Evolutionary conservation across 1,140 invertebrate species (phyloP).

Genomic region (Armadillidium nasatum): DNA sequence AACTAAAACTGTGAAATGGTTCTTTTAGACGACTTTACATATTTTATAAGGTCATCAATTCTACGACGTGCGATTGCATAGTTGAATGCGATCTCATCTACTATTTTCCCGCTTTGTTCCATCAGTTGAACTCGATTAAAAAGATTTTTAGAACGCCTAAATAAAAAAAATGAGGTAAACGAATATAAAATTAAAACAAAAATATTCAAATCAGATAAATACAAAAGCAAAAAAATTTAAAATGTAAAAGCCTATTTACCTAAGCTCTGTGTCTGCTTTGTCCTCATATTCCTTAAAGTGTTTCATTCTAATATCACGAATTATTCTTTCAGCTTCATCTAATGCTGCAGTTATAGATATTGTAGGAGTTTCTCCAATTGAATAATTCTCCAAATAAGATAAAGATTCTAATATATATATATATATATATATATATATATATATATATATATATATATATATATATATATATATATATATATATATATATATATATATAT

Average conservation of each 20-base stretch:
- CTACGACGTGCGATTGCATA: conserved; percentile 33
- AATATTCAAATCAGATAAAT: background rate
- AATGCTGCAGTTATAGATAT: conserved; percentile 39
- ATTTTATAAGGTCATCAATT: conserved; percentile 44
- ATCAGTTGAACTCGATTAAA: conserved; percentile 37
- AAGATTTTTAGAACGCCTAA: conserved; percentile 29
- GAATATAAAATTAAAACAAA: background rate
- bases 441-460: too few species aligned
- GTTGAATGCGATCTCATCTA: conserved; percentile 21
- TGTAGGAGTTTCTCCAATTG: conserved; percentile 45
- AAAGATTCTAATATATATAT: conserved; percentile 44
- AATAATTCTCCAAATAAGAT: conserved; percentile 47
- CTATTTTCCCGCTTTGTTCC: conserved; percentile 14
- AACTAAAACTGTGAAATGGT: conserved; percentile 45
- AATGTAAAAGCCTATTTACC: conserved; percentile 20
- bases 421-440: too few species aligned
- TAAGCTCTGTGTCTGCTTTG: conserved; percentile 36
- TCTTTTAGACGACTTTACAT: conserved; percentile 39
- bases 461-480: too few species aligned
- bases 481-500: too few species aligned
- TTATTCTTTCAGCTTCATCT: conserved; percentile 41
- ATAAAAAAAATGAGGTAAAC: background rate
- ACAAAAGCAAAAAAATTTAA: background rate
- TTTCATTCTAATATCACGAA: conserved; percentile 35
- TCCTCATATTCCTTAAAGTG: conserved; percentile 27